Conservation (phyloP, 2,113 vertebrate species). For the Psammodynastes pulverulentus region DNA sequence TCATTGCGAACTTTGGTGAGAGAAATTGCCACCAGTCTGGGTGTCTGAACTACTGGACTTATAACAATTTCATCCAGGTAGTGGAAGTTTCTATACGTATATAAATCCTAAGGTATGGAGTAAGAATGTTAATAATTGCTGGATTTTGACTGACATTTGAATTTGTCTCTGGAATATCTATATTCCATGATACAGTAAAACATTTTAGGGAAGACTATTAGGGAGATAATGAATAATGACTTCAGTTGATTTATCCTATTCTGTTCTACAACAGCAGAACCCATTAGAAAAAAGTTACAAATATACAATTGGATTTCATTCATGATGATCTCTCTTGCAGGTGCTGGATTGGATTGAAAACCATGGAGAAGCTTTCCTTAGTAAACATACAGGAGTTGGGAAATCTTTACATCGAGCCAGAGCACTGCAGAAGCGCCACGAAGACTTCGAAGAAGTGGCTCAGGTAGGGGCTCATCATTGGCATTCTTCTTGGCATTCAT, state of each 20-base stretch:
- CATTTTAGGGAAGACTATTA: neutral
- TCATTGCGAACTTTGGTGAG: neutral
- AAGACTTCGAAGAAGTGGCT: conserved; percentile 97
- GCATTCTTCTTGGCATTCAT: neutral
- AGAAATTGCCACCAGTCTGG: neutral
- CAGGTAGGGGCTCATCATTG: conserved; percentile 74
- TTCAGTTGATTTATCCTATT: neutral
- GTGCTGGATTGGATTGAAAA: conserved; percentile 99
- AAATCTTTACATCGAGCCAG: conserved; percentile 95
- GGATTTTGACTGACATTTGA: neutral
- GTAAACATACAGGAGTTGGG: conserved; percentile 95
- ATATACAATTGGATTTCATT: neutral
- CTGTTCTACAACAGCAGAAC: neutral
- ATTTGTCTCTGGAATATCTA: neutral
- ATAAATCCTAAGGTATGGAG: neutral
- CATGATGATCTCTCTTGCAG: conserved; percentile 57
- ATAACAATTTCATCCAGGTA: neutral
- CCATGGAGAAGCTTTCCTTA: conserved; percentile 96
- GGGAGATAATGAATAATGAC: neutral
- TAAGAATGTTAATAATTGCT: neutral
- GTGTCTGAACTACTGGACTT: neutral
- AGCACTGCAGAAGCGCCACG: conserved; percentile 94
- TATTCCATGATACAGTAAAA: neutral
- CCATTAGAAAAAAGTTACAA: neutral
- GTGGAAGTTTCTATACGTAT: too few species aligned